Evolutionary conservation across 92 coral and sea anemone genomes (phyloP), one percentile per base, ranked within the genome.

Genomic region (Porites divaricata): DNA sequence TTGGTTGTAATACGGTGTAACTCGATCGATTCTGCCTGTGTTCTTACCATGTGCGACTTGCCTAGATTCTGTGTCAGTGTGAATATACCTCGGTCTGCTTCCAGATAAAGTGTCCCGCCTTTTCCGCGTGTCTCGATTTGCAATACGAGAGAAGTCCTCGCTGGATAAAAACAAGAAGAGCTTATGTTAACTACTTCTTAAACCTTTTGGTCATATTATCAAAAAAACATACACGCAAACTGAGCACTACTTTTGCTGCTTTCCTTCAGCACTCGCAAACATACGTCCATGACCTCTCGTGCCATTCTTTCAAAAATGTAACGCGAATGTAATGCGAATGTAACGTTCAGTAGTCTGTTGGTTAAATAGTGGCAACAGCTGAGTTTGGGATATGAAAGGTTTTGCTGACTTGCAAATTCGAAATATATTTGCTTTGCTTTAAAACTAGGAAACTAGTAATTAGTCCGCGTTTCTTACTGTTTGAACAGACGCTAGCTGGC

Each of bases 41-140:
- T 59, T 61, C 67, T 59, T 50, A 22, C 48, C 74, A 17, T 22
- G 14, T 15, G 49, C 9, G 11, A 19, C 83, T 23, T 51, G 75
- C 58, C 57, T 77, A 14, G 84, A 61, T 4, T 62, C n/a, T 17
- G 63, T 13, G 12, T n/a, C 63, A 49, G 72, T 63, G 14, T 82
- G 79, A 41, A 59, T 28, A 63, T 57, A 26, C 61, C 86, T 72
- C 17, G 79, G 72, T 62, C 76, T 72, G 79, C 45, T 35, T 35
- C 50, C 68, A 63, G 10, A 1, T 28, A 51, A 12, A 8, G 20
- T 9, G 21, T 7, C 22, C 7, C 19, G 56, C 21, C 28, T 35
- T 63, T 35, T 72, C 19, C 26, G 61, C 16, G 20, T 22, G 12
- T 82, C 48, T 48, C 54, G 70, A 9, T 15, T 8, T 14, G 10